A percentile compares a stretch with the other conserved stretches of the same genome.
phyloP scores from a whole-genome alignment of 2,113 vertebrate species.

The Naja naja region DNA sequence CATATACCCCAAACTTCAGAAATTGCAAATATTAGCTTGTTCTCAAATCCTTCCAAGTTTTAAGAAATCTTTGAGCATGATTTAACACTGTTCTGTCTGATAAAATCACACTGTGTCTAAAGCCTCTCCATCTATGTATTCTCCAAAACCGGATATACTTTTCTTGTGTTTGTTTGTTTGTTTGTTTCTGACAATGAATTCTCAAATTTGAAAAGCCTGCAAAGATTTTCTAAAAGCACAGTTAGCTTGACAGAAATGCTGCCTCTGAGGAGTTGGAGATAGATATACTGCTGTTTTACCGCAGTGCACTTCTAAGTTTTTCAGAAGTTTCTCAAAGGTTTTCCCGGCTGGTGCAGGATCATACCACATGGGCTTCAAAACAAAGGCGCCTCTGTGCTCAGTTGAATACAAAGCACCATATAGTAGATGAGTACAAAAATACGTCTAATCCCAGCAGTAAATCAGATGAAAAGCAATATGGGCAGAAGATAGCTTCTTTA shows the following conservation, averaged over 20 bases:
- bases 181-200: not conserved
- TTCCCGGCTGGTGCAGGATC: not conserved
- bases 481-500: slow-evolving; percentile 4
- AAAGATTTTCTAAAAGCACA: not conserved
- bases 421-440: not conserved
- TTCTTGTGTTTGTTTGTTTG: not conserved
- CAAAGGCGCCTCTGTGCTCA: not conserved
- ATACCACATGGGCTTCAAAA: not conserved
- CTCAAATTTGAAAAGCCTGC: not conserved
- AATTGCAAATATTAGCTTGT: not conserved
- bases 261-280: not conserved
- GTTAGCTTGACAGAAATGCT: not conserved
- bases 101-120: not conserved
- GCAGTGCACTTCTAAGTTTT: not conserved
- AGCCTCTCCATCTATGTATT: not conserved
- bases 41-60: not conserved
- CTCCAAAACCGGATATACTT: not conserved
- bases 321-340: not conserved
- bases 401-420: not conserved
- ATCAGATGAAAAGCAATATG: not conserved
- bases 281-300: not conserved
- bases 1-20: not conserved
- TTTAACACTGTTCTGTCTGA: not conserved
- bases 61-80: not conserved
- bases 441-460: not conserved